Base-by-base conservation (phyloP, 2,113 vertebrate species). In the Elanoides forficatus region DNA sequence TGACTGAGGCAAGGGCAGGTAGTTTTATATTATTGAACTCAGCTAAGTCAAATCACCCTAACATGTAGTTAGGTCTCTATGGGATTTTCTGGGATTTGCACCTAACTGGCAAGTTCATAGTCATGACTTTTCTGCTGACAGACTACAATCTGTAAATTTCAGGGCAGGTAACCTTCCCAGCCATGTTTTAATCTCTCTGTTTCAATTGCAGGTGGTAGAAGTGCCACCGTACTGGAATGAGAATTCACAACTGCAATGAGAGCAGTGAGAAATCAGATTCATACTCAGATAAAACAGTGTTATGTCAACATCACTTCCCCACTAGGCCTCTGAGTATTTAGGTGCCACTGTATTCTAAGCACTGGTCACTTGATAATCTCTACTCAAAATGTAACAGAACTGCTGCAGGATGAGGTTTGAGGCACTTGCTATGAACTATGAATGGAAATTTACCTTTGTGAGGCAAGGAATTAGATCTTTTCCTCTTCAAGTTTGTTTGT, bases 401-500 rank as follows among this genome's bases (percentile, higher is more conserved):
- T 32, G 4, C 40, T 72, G 18, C 5, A 83, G 19, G 19, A 56
- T 59, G 12, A 63, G 5, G 3, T 2, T 56, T 59, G 26, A 68
- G 16, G 9, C 4, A 36, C 0, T 0, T 40, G 23, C 7, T 3
- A 30, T 45, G 43, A 81, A 63, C 9, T 19, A 4, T 22, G 32
- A 81, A 59, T 52, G 8, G 22, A 59, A 62, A 68, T 81, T 79
- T 50, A 71, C 3, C 7, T 67, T 71, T 53, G 18, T 22, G 12
- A 34, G 5, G 4, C 3, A 72, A 76, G 4, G 18, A 65, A 52
- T 63, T 34, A 25, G 7, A 29, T 62, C 1, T 34, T 52, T 70
- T 85, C 10, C 11, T 20, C 12, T 17, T 76, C 12, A 38, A 13
- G 5, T 5, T 27, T 50, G 1, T 50, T 50, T 50, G 48, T 50